phyloP scores from a whole-genome alignment of 2,113 vertebrate species.

The Picathartes gymnocephalus region DNA sequence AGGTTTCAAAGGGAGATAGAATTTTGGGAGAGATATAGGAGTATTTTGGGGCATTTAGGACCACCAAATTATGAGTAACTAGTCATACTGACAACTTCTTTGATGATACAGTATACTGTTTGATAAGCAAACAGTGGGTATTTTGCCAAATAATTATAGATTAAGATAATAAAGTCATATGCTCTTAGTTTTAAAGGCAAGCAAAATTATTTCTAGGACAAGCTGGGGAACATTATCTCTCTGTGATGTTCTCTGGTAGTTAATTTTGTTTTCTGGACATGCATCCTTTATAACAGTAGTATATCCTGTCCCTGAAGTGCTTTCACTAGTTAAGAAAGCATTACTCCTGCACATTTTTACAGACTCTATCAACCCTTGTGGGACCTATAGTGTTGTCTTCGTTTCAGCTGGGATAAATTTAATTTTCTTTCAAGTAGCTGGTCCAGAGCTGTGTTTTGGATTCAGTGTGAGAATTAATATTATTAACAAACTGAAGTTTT shows the following conservation, averaged over 20 bases:
- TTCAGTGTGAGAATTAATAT: not conserved
- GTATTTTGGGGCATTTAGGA: not conserved
- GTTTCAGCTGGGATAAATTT: not conserved
- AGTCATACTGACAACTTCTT: not conserved
- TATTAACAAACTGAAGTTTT: not conserved
- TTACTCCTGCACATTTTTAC: not conserved
- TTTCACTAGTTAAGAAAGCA: not conserved
- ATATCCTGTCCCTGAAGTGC: not conserved
- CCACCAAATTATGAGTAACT: not conserved
- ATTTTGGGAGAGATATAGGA: not conserved
- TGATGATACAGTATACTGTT: not conserved
- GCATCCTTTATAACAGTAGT: not conserved
- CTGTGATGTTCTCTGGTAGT: not conserved
- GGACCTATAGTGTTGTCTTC: not conserved
- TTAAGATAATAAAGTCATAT: not conserved
- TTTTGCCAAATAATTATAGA: not conserved
- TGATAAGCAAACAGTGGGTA: not conserved
- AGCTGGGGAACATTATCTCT: not conserved
- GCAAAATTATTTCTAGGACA: not conserved
- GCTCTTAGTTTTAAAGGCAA: not conserved
- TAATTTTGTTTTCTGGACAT: not conserved
- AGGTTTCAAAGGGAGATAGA: not conserved
- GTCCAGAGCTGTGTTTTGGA: not conserved
- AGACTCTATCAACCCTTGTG: not conserved
- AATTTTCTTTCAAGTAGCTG: not conserved